These are phyloP conservation scores for Ophion costatus DNA, from an alignment of 2,888 invertebrate genomes.

Conservation along the genomic window DNA sequence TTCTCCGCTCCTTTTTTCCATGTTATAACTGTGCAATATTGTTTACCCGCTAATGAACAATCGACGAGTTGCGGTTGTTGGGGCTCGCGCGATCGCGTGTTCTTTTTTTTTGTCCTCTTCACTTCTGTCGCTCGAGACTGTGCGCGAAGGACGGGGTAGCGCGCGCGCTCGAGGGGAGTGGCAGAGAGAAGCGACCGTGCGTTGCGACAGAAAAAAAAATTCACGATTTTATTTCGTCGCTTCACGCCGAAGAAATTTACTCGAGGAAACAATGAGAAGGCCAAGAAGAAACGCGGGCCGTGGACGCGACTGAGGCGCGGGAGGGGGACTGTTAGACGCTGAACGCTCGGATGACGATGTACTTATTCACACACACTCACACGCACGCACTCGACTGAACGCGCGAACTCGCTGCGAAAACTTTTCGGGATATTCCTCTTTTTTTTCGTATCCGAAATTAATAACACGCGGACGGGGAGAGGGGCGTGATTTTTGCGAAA, in stretches of 20 bases:
- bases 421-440: slow-evolving; percentile 24
- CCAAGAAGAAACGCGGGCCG: slow-evolving; percentile 46
- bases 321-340: slow-evolving; percentile 69
- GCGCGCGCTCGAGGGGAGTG: slow-evolving; percentile 50
- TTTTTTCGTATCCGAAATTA: background rate
- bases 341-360: slow-evolving; percentile 72
- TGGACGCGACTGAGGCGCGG: slow-evolving; percentile 31
- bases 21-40: slow-evolving; percentile 22
- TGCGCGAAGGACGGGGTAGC: slow-evolving; percentile 27
- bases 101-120: slow-evolving; percentile 11
- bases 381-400: slow-evolving; percentile 63
- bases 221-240: slow-evolving; percentile 16
- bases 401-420: slow-evolving; percentile 64
- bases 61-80: slow-evolving; percentile 46
- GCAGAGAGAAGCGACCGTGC: slow-evolving; percentile 15
- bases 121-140: slow-evolving; percentile 37
- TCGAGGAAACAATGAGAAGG: slow-evolving; percentile 43
- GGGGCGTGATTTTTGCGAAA: slow-evolving; percentile 1
- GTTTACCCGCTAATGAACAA: slow-evolving; percentile 50
- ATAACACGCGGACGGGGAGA: background rate
- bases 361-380: slow-evolving; percentile 69
- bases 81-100: slow-evolving; percentile 15
- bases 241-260: slow-evolving; percentile 1
- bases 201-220: slow-evolving; percentile 1
- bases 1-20: background rate